These are phyloP conservation scores for Drosophila peninsularis DNA, from an alignment of 2,888 invertebrate genomes.

Conservation along the genomic window DNA sequence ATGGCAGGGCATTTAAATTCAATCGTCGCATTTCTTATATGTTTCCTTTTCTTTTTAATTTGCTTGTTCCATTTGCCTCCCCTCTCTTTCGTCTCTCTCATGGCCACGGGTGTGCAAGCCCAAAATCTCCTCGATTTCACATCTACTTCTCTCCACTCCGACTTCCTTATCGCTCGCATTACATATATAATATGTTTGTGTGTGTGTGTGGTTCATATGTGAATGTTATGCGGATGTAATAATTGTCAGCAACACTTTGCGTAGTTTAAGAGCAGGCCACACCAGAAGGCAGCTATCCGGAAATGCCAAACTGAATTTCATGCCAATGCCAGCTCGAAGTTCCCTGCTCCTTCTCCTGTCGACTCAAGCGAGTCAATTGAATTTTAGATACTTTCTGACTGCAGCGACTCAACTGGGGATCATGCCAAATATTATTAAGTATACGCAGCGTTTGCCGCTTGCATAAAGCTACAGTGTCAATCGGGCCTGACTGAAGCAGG, in stretches of 20 bases:
- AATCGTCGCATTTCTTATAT: conserved; percentile 75
- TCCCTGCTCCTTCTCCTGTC: too few species aligned
- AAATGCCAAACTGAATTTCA: conserved; percentile 73
- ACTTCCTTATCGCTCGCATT: conserved; percentile 46
- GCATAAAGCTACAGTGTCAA: not conserved
- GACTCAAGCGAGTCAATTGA: conserved; percentile 57
- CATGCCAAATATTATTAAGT: not conserved
- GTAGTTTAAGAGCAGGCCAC: conserved; percentile 68
- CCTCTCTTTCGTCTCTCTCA: not conserved
- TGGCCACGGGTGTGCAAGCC: conserved; percentile 13
- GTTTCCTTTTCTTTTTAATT: conserved; percentile 77
- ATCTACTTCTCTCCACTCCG: conserved; percentile 49
- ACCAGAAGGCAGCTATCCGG: conserved; percentile 61
- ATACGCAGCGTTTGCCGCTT: not conserved
- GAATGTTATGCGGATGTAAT: conserved; percentile 75
- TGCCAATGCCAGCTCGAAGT: conserved; percentile 50
- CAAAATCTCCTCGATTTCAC: conserved; percentile 18
- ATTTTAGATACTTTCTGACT: conserved; percentile 46
- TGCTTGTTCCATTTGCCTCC: conserved; percentile 43
- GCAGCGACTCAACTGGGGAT: conserved; percentile 38
- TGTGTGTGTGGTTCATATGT: conserved; percentile 27
- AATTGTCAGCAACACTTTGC: conserved; percentile 77
- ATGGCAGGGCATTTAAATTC: conserved; percentile 77
- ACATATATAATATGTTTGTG: conserved; percentile 14
- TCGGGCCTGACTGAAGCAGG: too few species aligned